phyloP scores from a whole-genome alignment of 2,797 vertebrate genomes.

The Poecilia wingei region DNA sequence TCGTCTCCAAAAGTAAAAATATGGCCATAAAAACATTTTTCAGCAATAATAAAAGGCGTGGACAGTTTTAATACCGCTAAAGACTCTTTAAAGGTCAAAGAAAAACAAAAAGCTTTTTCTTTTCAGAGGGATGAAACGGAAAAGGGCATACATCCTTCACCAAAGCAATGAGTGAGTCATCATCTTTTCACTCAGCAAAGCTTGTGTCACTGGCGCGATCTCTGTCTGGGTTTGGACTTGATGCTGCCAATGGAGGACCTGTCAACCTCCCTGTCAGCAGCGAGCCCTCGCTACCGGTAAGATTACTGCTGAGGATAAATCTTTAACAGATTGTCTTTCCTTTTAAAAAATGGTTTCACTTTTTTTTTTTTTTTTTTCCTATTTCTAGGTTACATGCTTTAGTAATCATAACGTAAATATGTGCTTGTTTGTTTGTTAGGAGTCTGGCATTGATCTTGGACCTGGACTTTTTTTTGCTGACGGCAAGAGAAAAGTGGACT shows the following conservation, averaged over 20 bases:
- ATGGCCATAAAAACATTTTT: not conserved
- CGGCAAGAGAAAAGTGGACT: conserved; percentile 93
- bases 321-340: not conserved
- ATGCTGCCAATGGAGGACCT: conserved; percentile 64
- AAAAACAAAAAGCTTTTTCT: not conserved
- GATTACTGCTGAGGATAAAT: conserved; percentile 5
- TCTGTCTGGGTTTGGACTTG: conserved; percentile 61
- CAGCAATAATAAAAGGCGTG: not conserved
- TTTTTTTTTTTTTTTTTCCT: not conserved
- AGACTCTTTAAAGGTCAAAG: not conserved
- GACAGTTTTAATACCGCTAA: not conserved
- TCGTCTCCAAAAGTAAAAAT: not conserved
- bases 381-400: not conserved
- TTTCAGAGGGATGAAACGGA: conserved; percentile 83
- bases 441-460: conserved; percentile 73
- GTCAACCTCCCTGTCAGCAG: conserved; percentile 48
- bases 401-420: conserved; percentile 6
- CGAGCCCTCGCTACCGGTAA: conserved; percentile 61
- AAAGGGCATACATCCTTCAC: conserved; percentile 69
- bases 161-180: conserved; percentile 72
- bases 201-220: conserved; percentile 83
- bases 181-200: conserved; percentile 74
- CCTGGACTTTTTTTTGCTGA: conserved; percentile 87
- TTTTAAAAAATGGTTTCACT: not conserved
- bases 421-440: conserved; percentile 63